Conservation (phyloP, 2,113 vertebrate species). For the Cyphomyrus plagiostoma region DNA sequence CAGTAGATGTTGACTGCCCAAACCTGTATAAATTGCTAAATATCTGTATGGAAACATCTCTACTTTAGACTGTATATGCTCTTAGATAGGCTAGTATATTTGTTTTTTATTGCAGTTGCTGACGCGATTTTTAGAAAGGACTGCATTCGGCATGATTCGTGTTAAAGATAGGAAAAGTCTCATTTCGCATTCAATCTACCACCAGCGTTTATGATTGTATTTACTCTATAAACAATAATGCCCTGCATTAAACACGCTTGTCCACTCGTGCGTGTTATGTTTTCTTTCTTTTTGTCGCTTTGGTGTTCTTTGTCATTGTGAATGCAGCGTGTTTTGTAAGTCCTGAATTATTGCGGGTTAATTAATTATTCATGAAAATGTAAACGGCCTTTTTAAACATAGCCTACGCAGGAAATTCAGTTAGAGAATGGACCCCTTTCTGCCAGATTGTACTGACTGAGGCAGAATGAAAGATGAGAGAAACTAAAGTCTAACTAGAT, state of each 20-base stretch:
- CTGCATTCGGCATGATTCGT: not conserved
- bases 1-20: not conserved
- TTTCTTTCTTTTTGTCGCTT: not conserved
- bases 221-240: not conserved
- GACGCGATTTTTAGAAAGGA: not conserved
- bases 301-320: not conserved
- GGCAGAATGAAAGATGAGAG: not conserved
- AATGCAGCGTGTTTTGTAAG: not conserved
- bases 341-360: not conserved
- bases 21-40: constrained; percentile 9
- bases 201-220: not conserved
- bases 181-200: not conserved
- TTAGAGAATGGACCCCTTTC: not conserved
- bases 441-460: not conserved
- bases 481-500: not conserved
- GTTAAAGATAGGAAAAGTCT: not conserved
- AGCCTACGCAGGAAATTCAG: not conserved
- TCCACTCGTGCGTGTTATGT: not conserved
- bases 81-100: not conserved
- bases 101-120: not conserved
- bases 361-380: not conserved
- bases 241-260: not conserved
- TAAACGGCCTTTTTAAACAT: not conserved
- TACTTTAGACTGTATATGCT: not conserved
- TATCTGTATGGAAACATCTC: constrained; percentile 9